Percentiles rank a stretch among this genome's conserved stretches.
These are phyloP conservation scores for Diorhabda sublineata DNA, from an alignment of 1,140 invertebrate species.

Conservation along the genomic window DNA sequence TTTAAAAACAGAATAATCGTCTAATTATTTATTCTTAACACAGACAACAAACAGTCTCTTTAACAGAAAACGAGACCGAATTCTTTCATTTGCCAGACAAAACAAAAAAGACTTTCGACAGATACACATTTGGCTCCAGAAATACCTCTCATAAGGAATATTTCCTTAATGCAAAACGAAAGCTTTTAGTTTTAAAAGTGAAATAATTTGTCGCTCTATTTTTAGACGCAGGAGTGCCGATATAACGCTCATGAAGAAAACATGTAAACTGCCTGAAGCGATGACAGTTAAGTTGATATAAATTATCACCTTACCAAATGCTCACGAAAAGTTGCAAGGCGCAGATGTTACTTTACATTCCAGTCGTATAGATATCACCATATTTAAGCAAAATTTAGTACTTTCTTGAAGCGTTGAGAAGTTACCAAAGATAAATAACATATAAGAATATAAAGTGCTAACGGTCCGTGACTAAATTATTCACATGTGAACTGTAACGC, in stretches of 20 bases:
- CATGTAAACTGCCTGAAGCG: slow-evolving; percentile 11
- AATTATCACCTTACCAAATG: slow-evolving; percentile 17
- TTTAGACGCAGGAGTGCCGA: slow-evolving; percentile 16
- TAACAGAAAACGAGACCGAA: background rate
- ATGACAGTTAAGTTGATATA: slow-evolving; percentile 12
- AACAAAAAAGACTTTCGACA: background rate
- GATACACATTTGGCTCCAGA: slow-evolving; percentile 4
- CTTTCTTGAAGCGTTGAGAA: background rate
- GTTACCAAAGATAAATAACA: background rate
- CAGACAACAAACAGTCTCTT: too few species aligned
- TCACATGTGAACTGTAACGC: background rate
- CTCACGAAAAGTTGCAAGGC: slow-evolving; percentile 11
- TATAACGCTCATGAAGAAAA: slow-evolving; percentile 13
- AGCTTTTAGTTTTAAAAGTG: slow-evolving; percentile 15
- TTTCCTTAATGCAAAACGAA: slow-evolving; percentile 13
- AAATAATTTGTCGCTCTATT: slow-evolving; percentile 12
- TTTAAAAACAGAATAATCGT: too few species aligned
- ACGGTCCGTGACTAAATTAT: background rate
- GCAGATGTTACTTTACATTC: slow-evolving; percentile 13
- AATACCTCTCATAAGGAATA: slow-evolving; percentile 14
- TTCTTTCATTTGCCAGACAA: background rate
- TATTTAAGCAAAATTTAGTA: slow-evolving; percentile 13
- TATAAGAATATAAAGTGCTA: background rate
- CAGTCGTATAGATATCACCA: slow-evolving; percentile 8
- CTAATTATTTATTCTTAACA: too few species aligned